Base-by-base conservation (phyloP, 1,140 invertebrate genomes). In the Apis dorsata region DNA sequence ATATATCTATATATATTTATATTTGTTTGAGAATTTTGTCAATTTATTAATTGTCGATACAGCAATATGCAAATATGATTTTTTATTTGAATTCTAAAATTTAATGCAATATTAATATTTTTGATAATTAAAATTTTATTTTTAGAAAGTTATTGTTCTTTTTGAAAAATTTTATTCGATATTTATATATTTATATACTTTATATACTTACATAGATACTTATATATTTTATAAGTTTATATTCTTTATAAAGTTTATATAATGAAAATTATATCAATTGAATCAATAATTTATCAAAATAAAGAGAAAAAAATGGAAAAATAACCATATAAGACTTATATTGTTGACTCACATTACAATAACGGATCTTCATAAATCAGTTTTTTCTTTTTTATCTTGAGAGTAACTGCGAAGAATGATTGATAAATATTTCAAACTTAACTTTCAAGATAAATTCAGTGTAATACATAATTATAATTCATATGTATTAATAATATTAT, bases 311-410 rank as follows among this genome's bases (percentile, higher is more conserved):
- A 65, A 15, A 34, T 28, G 8, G 8, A 2, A 65, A 28, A 65
- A 65, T 3, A 1, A 0, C 4, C 53, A 55, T 44, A 44, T 44
- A 7, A 44, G 5, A 44, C 0, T 44, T 44, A 44, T 44, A 57
- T 17, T 57, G 15, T 28, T 17, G 49, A 28, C 2, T 44, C 5
- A 53, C 62, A 57, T 66, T 66, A 63, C 17, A 17, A 65, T 81
- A 75, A 81, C 71, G 79, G 59, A 44, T 72, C 34, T 66, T 55
- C 34, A n/a, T 66, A 55, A 66, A 81, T 65, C 24, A 51, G 53
- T 73, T 73, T 55, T 55, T 72, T 28, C 21, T 19, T 51, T 62
- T 55, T 28, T 21, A 63, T 21, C 15, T n/a, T 1, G 11, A 12
- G 51, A 44, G 17, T n/a, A 71, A 24, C 44, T 17, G 12, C 7